Percentiles rank a stretch among this genome's conserved stretches.
These are phyloP conservation scores for Melipona bicolor DNA, from an alignment of 2,888 invertebrate species.

Conservation along the genomic window DNA sequence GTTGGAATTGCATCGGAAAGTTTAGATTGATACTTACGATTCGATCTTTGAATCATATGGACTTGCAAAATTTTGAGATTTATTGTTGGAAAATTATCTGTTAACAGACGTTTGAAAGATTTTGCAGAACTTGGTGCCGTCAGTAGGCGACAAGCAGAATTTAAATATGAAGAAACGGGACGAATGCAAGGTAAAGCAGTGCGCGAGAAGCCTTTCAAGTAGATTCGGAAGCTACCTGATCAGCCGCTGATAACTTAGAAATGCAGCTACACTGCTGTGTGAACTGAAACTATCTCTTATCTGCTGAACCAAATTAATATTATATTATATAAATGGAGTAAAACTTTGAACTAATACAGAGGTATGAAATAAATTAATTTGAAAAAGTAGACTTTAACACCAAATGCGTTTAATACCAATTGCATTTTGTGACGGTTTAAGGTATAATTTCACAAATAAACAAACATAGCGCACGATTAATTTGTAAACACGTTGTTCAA, in stretches of 20 bases:
- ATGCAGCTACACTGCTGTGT: neutral
- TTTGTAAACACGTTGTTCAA: neutral
- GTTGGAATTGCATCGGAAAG: too few species aligned
- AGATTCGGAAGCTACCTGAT: constrained; percentile 26
- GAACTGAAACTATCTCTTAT: neutral
- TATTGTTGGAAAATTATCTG: neutral
- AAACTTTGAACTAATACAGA: neutral
- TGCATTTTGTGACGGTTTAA: neutral
- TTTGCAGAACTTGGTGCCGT: constrained; percentile 31
- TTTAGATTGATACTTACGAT: too few species aligned
- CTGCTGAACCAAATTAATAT: neutral
- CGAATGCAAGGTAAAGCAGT: constrained; percentile 30
- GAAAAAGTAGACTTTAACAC: neutral
- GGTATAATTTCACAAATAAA: neutral
- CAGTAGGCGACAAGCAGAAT: constrained; percentile 20
- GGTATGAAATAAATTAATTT: neutral
- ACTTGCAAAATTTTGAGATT: too few species aligned
- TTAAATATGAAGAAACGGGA: neutral
- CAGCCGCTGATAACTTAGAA: constrained; percentile 28
- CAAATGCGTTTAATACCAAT: too few species aligned
- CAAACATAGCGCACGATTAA: neutral
- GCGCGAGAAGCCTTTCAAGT: neutral
- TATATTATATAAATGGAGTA: neutral
- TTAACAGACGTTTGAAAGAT: neutral
- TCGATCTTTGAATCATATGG: too few species aligned